These are phyloP conservation scores for Trichacis sp. DNA, from an alignment of 2,888 invertebrate species.

Conservation along the genomic window DNA sequence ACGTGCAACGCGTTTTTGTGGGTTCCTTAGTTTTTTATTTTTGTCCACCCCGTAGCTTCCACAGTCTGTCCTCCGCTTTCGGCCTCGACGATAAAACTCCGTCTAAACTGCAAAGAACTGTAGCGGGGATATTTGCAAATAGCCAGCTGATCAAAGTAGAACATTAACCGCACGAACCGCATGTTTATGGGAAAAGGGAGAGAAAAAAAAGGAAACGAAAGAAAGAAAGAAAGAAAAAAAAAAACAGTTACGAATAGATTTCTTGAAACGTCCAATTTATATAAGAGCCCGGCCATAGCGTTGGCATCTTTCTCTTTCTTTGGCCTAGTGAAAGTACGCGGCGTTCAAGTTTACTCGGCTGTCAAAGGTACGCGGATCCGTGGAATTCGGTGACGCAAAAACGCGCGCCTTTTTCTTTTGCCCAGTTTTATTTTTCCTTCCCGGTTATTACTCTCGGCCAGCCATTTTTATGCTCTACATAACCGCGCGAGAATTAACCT, in stretches of 20 bases:
- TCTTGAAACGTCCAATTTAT: conserved; percentile 56
- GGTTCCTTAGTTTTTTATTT: too few relatives aligned
- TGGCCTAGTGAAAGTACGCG: conserved; percentile 35
- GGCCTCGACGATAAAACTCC: background rate
- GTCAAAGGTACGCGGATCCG: background rate
- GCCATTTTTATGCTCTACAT: conserved; percentile 67
- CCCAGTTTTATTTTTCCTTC: conserved; percentile 13
- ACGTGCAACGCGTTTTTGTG: too few relatives aligned
- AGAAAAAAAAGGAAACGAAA: background rate
- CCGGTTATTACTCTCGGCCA: conserved; percentile 39
- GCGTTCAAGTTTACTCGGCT: conserved; percentile 23
- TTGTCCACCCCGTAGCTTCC: too few relatives aligned
- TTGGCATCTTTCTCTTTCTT: conserved; percentile 44
- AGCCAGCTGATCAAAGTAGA: conserved; percentile 1
- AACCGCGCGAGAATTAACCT: conserved; percentile 58
- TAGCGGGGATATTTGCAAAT: background rate
- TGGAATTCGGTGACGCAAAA: conserved; percentile 57
- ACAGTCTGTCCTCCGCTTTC: background rate
- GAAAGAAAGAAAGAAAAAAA: background rate
- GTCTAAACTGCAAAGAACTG: background rate
- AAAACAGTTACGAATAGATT: conserved; percentile 20
- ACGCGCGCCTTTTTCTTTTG: conserved; percentile 29
- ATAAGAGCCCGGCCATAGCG: conserved; percentile 49
- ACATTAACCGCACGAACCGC: background rate
- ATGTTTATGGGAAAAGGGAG: background rate